Percentiles rank a stretch among this genome's conserved stretches.
These are phyloP conservation scores for Polydrusus tereticollis DNA, from an alignment of 2,888 invertebrate genomes.

Conservation along the genomic window DNA sequence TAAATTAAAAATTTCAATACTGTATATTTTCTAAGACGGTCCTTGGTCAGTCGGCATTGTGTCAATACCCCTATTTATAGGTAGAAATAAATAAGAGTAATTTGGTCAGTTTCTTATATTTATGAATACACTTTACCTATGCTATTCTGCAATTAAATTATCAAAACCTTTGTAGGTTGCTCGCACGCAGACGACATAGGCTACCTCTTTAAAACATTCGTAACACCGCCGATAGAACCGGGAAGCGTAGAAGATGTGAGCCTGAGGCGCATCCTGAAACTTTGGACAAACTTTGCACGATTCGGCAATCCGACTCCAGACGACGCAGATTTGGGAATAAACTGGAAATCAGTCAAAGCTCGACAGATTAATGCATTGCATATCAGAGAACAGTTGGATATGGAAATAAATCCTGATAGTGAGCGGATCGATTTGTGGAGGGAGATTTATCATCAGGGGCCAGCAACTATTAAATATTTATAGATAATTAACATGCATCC, in stretches of 20 bases:
- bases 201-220: slow-evolving; percentile 54
- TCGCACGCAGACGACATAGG: slow-evolving; percentile 56
- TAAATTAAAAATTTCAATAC: no score
- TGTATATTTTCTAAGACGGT: no score
- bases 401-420: slow-evolving; percentile 55
- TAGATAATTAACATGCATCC: no score
- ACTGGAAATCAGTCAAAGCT: slow-evolving; percentile 57
- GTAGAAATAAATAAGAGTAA: no score
- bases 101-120: no score
- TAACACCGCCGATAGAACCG: slow-evolving; percentile 48
- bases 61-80: no score
- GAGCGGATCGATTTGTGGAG: slow-evolving; percentile 59
- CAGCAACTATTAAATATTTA: slow-evolving; percentile 40
- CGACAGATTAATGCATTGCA: slow-evolving; percentile 56
- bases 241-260: slow-evolving; percentile 56
- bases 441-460: slow-evolving; percentile 40
- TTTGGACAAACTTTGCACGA: slow-evolving; percentile 61
- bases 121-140: no score
- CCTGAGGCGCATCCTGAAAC: slow-evolving; percentile 53
- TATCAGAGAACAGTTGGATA: slow-evolving; percentile 56
- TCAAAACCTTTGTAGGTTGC: slow-evolving; percentile 40
- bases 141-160: no score
- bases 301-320: slow-evolving; percentile 54
- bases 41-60: no score
- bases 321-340: slow-evolving; percentile 39